These are phyloP conservation scores for Montipora capricornis DNA, from an alignment of 64 coral and sea anemone genomes.

Conservation along the genomic window DNA sequence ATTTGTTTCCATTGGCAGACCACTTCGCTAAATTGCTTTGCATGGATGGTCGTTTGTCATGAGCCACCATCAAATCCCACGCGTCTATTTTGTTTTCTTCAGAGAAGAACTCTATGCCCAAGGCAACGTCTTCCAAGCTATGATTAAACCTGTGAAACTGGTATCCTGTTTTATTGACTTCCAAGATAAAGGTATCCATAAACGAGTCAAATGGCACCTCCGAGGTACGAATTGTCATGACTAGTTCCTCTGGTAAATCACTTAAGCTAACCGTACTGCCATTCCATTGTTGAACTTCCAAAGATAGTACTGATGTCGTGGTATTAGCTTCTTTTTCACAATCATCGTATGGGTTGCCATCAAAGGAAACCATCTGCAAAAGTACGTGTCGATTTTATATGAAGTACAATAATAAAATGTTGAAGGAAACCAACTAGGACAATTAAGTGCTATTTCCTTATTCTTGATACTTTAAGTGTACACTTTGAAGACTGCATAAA, in stretches of 20 bases:
- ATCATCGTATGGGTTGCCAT: conserved; percentile 28
- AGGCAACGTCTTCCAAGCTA: conserved; percentile 7
- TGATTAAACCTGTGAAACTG: conserved; percentile 49
- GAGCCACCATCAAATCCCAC: conserved; percentile 14
- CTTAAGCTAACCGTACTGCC: conserved; percentile 17
- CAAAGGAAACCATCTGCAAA: conserved; percentile 48
- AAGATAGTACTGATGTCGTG: conserved; percentile 17
- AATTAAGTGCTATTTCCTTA: too few species aligned
- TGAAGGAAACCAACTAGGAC: too few species aligned
- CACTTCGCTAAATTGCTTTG: conserved; percentile 1
- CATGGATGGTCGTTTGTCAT: neutral
- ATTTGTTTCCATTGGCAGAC: neutral
- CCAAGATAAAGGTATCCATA: neutral
- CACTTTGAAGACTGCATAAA: too few species aligned
- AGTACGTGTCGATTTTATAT: neutral
- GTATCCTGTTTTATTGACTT: neutral
- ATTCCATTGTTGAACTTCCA: conserved; percentile 20
- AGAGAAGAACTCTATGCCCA: conserved; percentile 40
- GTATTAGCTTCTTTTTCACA: conserved; percentile 28
- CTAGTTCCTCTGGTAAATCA: conserved; percentile 7
- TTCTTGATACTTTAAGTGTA: too few species aligned
- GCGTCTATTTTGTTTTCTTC: neutral
- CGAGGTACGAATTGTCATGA: conserved; percentile 2
- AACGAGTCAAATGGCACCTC: neutral
- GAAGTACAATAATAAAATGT: too few species aligned